Base-by-base conservation (phyloP, 2,113 vertebrate species). In the Leptocoma aspasia region DNA sequence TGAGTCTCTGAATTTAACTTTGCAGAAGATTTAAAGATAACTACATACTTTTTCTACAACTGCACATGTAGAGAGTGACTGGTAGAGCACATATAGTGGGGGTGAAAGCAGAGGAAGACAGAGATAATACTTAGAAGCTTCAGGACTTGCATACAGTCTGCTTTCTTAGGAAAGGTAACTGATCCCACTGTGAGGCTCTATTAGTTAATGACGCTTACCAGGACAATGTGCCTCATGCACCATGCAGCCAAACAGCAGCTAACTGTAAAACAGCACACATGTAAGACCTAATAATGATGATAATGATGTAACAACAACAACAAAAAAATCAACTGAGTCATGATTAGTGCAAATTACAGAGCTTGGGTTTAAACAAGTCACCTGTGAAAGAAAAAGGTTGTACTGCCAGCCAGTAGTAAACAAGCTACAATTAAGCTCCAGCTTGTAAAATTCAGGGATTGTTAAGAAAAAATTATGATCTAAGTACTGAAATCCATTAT, bases 251-350 rank as follows among this genome's bases (percentile, higher is more conserved):
- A 99, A 98, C 98, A 98, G 98, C 97, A 98, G 98, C 99, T 99
- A 99, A 99, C 99, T 99, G 99, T 98, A 99, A 99, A 99, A 99
- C 97, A 99, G 98, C 98, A 98, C n/a, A 98, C 96, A 98, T 91
- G 98, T 98, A 96, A 98, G 98, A 98, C 86, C 98, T 97, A 94
- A 96, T 97, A 82, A 97, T 94, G 96, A 94, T 91, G 93, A 83
- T 86, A 92, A 97, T 49, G 84, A 95, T 89, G 79, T 82, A 81
- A 82, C 22, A 81, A 89, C 31, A 75, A 78, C 28, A 83, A 86
- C 10, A 72, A 73, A 28, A 60, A 68, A 78, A 82, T 56, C 86
- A 97, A 97, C 47, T 42, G 93, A 95, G 87, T 96, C 73, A 97
- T 70, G 89, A 89, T 92, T 96, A 97, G 96, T 83, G 90, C 42